Base-by-base conservation (phyloP, 2,797 vertebrate genomes). In the Esox masquinongy region DNA sequence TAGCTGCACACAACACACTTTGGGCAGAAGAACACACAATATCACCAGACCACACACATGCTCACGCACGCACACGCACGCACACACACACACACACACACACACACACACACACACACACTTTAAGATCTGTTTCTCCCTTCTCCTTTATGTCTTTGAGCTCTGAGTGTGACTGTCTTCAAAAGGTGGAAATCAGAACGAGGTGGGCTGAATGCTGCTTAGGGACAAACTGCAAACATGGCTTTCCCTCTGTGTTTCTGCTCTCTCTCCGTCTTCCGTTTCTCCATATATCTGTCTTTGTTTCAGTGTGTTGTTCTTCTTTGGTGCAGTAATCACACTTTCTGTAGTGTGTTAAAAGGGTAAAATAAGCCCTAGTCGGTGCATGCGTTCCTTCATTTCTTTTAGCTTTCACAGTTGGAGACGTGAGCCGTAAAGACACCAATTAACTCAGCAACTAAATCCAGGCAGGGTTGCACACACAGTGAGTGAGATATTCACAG, bases 381-480 rank as follows among this genome's bases (percentile, higher is more conserved):
- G 69, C 76, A 70, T 74, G 43, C 49, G 24, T 82, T 39, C 5
- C 36, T 39, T 75, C 14, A 56, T 79, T 74, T 69, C 56, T 73
- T 75, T 76, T 70, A n/a, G 16, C 64, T 49, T 79, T 80, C 80
- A 79, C 74, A 83, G 71, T 56, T 74, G 24, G 73, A 76, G 64
- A 26, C 49, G 4, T 29, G 50, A 26, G 68, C 66, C 43, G 50
- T 73, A 63, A 81, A 81, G 83, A 81, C 43, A 69, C 43, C 80
- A 77, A 79, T 85, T 85, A 81, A 77, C 73, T 76, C n/a, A 43
- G 77, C 72, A 79, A 79, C 43, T 47, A 47, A 47, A 47, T 47
- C 43, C 76, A 84, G 82, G 75, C 63, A 49, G 61, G 34, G 56
- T 72, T 75, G 47, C 63, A 69, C 67, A 68, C 53, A 67, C 67